These are phyloP conservation scores for Coracopsis vasa DNA, from an alignment of 2,113 vertebrate species.

Conservation along the genomic window DNA sequence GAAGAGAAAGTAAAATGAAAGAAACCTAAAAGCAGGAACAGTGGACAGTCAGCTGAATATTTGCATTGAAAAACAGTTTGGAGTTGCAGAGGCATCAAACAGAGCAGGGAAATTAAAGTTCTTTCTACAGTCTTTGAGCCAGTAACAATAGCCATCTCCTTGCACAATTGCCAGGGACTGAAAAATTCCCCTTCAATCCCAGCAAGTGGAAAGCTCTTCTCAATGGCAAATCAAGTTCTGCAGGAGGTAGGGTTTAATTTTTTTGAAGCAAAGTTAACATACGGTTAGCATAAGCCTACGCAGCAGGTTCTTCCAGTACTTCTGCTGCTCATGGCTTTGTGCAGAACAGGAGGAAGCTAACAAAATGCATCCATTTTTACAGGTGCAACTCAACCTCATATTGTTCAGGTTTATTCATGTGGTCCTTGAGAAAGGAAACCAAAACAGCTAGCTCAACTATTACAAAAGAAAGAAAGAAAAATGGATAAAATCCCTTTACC, in stretches of 20 bases:
- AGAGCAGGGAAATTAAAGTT: conserved; percentile 48
- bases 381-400: conserved; percentile 47
- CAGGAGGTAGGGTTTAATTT: conserved; percentile 64
- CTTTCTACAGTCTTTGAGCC: conserved; percentile 22
- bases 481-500: background rate
- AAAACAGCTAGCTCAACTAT: conserved; percentile 15
- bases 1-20: conserved; percentile 3
- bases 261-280: conserved; percentile 67
- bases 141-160: conserved; percentile 44
- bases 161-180: conserved; percentile 29
- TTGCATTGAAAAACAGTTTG: conserved; percentile 16
- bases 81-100: conserved; percentile 49
- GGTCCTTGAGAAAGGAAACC: conserved; percentile 21
- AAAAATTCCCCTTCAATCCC: conserved; percentile 46
- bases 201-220: conserved; percentile 59
- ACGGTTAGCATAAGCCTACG: conserved; percentile 67
- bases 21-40: background rate
- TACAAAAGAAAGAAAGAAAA: background rate
- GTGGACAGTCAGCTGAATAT: conserved; percentile 15
- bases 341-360: conserved; percentile 59
- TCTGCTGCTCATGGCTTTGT: conserved; percentile 44
- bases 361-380: conserved; percentile 50
- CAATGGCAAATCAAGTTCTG: conserved; percentile 62
- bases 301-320: conserved; percentile 67
- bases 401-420: conserved; percentile 52